Conservation (phyloP, 1,140 invertebrate genomes). For the Temnothorax curvispinosus region DNA sequence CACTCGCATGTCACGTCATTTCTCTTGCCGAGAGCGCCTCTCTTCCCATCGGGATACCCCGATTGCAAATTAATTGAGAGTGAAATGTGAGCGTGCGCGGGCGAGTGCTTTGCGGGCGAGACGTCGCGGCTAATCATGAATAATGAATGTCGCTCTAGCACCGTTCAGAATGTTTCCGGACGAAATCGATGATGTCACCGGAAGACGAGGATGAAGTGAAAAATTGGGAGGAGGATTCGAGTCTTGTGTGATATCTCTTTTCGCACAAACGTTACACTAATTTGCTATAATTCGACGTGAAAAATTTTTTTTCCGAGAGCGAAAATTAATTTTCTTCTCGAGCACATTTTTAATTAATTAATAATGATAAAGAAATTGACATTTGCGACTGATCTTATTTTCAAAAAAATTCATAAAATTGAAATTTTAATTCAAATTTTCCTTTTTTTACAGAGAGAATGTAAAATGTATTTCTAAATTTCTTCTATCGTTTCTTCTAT, state of each 20-base stretch:
- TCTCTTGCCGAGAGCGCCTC: conserved; percentile 65
- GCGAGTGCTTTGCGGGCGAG: conserved; percentile 65
- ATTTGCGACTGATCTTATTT: not conserved
- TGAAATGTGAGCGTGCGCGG: conserved; percentile 69
- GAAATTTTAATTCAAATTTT: not conserved
- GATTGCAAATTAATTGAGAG: conserved; percentile 77
- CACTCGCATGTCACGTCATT: conserved; percentile 74
- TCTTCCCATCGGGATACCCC: conserved; percentile 65
- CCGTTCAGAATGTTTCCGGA: conserved; percentile 59
- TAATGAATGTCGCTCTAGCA: conserved; percentile 68
- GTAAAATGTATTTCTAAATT: not conserved
- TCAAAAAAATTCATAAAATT: not conserved
- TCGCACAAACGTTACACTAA: not conserved
- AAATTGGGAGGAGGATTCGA: not conserved
- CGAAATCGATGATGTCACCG: conserved; percentile 33
- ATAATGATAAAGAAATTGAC: not conserved
- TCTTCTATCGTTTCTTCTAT: not conserved
- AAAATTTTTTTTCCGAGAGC: not conserved
- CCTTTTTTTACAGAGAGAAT: not conserved
- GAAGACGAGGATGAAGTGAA: not conserved
- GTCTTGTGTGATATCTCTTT: not conserved
- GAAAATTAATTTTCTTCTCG: not conserved
- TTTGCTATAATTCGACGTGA: not conserved
- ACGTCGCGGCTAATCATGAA: conserved; percentile 73
- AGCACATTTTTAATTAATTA: not conserved